A percentile compares a stretch with the other conserved stretches of the same genome.
Conservation (phyloP, 2,113 vertebrate species). For the Rhadina sibilatrix region DNA sequence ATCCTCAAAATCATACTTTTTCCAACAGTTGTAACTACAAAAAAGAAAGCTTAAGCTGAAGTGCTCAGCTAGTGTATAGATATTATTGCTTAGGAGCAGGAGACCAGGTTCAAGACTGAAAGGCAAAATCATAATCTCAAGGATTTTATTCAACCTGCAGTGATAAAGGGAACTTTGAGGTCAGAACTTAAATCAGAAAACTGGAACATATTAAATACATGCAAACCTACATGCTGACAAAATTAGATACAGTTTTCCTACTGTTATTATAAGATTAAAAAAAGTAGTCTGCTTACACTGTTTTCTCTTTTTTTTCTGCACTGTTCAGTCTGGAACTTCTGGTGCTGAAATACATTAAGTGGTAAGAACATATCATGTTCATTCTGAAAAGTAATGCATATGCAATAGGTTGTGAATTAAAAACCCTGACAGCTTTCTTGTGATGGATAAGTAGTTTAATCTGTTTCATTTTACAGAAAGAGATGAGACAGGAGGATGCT, state of each 20-base stretch:
- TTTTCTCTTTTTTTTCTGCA: neutral
- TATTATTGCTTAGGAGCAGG: neutral
- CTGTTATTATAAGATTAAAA: neutral
- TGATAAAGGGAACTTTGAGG: neutral
- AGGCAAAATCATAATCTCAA: neutral
- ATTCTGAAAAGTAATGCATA: neutral
- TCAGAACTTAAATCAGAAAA: neutral
- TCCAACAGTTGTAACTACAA: neutral
- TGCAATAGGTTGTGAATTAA: neutral
- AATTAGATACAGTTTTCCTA: neutral
- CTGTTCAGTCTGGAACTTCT: neutral
- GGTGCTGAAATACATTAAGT: neutral
- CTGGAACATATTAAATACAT: neutral
- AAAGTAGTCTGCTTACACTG: neutral
- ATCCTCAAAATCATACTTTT: neutral
- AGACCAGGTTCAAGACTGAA: neutral
- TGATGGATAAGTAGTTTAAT: neutral
- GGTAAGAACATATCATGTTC: neutral
- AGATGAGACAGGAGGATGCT: neutral
- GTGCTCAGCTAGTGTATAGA: neutral
- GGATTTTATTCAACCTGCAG: neutral
- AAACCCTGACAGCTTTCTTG: neutral
- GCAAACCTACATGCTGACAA: neutral
- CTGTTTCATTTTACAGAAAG: neutral
- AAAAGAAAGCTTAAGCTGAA: neutral